phyloP scores from a whole-genome alignment of 2,113 vertebrate genomes.

The Aythya baeri region DNA sequence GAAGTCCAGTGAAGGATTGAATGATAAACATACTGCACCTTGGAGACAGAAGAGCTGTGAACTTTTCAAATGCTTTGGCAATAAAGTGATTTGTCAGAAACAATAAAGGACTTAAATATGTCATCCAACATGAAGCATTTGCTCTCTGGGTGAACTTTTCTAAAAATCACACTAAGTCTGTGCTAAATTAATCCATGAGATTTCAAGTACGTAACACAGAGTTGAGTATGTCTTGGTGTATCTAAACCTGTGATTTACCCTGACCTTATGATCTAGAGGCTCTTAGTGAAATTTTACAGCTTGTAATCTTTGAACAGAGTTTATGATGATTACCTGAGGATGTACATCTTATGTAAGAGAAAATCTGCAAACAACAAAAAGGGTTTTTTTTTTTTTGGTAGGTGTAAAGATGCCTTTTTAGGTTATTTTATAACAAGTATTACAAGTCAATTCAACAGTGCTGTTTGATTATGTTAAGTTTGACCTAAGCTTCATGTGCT shows the following conservation, averaged over 20 bases:
- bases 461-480: neutral
- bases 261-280: slow-evolving; percentile 3
- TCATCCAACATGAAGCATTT: neutral
- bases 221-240: slow-evolving; percentile 18
- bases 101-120: neutral
- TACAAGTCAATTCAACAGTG: neutral
- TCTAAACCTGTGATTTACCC: slow-evolving; percentile 33
- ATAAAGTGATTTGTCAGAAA: slow-evolving; percentile 21
- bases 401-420: neutral
- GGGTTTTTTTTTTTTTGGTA: neutral
- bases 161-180: neutral
- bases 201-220: neutral
- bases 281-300: slow-evolving; percentile 7
- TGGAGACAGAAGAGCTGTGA: slow-evolving; percentile 24
- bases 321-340: neutral
- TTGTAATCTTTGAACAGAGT: neutral
- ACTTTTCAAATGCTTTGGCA: slow-evolving; percentile 11
- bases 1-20: neutral
- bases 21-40: neutral
- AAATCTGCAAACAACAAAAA: neutral
- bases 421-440: neutral
- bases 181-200: neutral
- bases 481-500: neutral
- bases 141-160: slow-evolving; percentile 5
- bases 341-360: neutral